Evolutionary conservation across 2,113 vertebrate species (phyloP), one percentile per base, ranked within the genome.

Genomic region (Syngnathus floridae): DNA sequence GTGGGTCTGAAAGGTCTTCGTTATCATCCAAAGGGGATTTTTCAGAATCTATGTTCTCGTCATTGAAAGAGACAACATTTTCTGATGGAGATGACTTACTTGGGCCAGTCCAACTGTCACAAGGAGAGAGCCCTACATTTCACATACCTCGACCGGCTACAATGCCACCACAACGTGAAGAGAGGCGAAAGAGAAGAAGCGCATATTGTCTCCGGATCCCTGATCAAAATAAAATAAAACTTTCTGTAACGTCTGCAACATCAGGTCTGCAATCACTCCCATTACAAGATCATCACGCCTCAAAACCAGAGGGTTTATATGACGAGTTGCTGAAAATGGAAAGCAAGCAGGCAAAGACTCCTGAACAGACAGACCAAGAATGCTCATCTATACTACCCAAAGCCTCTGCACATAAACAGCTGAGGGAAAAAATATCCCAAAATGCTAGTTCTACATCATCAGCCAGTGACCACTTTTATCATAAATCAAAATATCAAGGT

Each of bases 101-200:
- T 43, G 37, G 58, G 6, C 37, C n/a, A 37, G 36, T 37, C 17
- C 36, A 4, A 45, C 12, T 43, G 16, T 21, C 21, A 22, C 38
- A 43, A 22, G 21, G 59, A 43, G 54, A 14, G 31, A 56, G 54
- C 26, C 21, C 59, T 43, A 43, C 17, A 43, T 61, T 61, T 43
- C 21, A 61, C 17, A 43, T 61, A 22, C 38, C 59, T 16, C 38
- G 59, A 61, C 59, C 59, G 19, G 59, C 40, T 1, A 26, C 59
- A 43, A 61, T 43, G 59, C 59, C 59, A 43, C 57, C 57, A 21
- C 59, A 38, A 26, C 59, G n/a, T 41, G 59, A 61, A 43, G 59
- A 43, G 7, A 61, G 40, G 13, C 38, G 40, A 26, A 61, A 26
- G 59, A 43, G 21, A 61, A 43, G 59, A 14, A 38, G 40, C 12